Evolutionary conservation across 2,888 invertebrate genomes (phyloP).

Genomic region (Crossocerus cetratus): DNA sequence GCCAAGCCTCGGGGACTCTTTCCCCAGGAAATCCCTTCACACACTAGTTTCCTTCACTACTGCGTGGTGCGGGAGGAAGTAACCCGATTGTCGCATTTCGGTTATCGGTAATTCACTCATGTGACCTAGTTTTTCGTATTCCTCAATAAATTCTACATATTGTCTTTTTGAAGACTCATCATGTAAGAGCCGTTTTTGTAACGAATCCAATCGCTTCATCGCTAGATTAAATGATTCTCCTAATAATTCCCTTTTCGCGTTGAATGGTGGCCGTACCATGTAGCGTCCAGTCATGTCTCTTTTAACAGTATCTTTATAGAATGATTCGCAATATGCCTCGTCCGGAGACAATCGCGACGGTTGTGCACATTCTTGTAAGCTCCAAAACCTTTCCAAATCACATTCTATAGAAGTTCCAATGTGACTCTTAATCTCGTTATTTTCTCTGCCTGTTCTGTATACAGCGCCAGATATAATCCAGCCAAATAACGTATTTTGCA

Average conservation of each 20-base stretch:
- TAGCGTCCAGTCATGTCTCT: background rate
- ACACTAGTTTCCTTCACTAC: conserved; percentile 15
- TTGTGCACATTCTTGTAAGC: background rate
- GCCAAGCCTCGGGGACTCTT: too few relatives aligned
- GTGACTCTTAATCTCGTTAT: too few relatives aligned
- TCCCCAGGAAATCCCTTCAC: too few relatives aligned
- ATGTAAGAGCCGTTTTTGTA: background rate
- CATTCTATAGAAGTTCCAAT: too few relatives aligned
- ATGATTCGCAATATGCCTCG: background rate
- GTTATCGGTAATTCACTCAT: background rate
- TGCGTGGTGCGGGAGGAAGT: conserved; percentile 17
- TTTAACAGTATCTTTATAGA: background rate
- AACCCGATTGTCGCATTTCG: background rate
- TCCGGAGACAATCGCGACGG: background rate
- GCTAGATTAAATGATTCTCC: background rate
- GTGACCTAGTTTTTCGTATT: conserved; percentile 10
- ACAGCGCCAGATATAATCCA: too few relatives aligned
- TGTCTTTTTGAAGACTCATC: background rate
- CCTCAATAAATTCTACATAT: background rate
- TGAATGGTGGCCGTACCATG: background rate
- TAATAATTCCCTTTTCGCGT: background rate
- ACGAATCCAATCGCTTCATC: background rate
- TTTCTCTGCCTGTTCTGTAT: too few relatives aligned
- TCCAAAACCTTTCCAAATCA: background rate
- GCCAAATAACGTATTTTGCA: too few relatives aligned